phyloP scores from a whole-genome alignment of 1,140 invertebrate species.

The Portunus trituberculatus region DNA sequence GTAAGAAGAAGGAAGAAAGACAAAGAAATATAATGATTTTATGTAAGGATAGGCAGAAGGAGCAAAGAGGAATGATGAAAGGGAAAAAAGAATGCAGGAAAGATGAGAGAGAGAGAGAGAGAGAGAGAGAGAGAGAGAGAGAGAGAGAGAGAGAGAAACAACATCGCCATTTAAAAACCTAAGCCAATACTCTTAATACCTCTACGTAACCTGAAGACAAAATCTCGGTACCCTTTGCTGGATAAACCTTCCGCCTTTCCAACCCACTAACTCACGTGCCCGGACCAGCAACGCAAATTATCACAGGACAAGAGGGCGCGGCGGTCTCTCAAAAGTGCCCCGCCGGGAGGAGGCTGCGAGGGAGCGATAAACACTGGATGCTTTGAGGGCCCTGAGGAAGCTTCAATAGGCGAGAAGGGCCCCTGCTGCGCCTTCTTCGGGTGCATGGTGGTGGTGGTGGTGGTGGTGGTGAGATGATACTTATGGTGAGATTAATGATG shows the following conservation, averaged over 20 bases:
- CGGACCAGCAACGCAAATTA: too few species aligned
- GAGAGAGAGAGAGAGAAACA: not conserved
- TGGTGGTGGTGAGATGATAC: not conserved
- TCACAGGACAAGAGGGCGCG: not conserved
- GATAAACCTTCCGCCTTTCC: too few species aligned
- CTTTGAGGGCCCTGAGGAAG: not conserved
- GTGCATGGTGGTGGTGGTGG: not conserved
- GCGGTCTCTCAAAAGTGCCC: not conserved
- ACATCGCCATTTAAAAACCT: too few species aligned
- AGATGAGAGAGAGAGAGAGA: not conserved
- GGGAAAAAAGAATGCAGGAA: not conserved
- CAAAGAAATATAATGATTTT: too few species aligned
- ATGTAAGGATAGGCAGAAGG: not conserved
- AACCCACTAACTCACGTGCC: too few species aligned
- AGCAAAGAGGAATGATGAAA: not conserved
- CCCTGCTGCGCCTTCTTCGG: not conserved
- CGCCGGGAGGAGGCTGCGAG: not conserved
- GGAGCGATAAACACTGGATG: not conserved
- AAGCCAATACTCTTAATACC: too few species aligned
- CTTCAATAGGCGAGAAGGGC: not conserved
- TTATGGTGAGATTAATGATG: not conserved
- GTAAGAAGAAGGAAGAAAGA: too few species aligned
- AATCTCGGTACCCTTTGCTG: too few species aligned
- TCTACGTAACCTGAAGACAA: too few species aligned
- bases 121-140: not conserved